A percentile compares a stretch with the other conserved stretches of the same genome.
These are phyloP conservation scores for Aphis craccivora DNA, from an alignment of 1,140 invertebrate genomes.

Conservation along the genomic window DNA sequence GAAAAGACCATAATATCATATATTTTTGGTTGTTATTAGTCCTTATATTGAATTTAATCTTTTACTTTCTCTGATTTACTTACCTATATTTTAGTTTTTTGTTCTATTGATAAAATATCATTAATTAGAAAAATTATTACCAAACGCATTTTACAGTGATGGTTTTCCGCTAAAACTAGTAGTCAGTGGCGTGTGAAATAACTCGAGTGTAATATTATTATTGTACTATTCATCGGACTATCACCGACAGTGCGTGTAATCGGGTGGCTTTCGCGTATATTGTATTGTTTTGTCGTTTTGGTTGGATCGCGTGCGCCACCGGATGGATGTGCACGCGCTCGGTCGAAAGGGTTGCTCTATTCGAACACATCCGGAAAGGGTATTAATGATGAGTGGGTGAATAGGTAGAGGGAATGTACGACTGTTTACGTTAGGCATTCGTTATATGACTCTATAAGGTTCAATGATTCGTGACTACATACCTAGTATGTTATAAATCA, in stretches of 20 bases:
- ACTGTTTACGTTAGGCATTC: not conserved
- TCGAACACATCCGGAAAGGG: slow-evolving; percentile 24
- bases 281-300: slow-evolving; percentile 36
- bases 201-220: slow-evolving; percentile 34
- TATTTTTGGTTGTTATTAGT: not conserved
- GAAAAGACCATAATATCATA: not conserved
- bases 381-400: not conserved
- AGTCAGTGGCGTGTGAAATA: slow-evolving; percentile 46
- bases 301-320: slow-evolving; percentile 35
- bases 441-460: not conserved
- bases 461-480: slow-evolving; percentile 17
- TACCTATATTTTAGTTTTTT: not conserved
- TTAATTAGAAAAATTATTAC: not conserved
- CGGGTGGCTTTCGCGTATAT: not conserved
- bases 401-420: not conserved
- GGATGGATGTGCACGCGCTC: slow-evolving; percentile 42
- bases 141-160: not conserved
- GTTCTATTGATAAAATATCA: not conserved
- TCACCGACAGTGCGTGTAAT: slow-evolving; percentile 52
- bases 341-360: slow-evolving; percentile 38
- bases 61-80: not conserved
- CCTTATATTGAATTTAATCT: not conserved
- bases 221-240: slow-evolving; percentile 4
- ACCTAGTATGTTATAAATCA: not conserved
- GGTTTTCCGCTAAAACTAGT: not conserved